These are phyloP conservation scores for Sphyrna mokarran DNA, from an alignment of 2,113 vertebrate species.

Conservation along the genomic window DNA sequence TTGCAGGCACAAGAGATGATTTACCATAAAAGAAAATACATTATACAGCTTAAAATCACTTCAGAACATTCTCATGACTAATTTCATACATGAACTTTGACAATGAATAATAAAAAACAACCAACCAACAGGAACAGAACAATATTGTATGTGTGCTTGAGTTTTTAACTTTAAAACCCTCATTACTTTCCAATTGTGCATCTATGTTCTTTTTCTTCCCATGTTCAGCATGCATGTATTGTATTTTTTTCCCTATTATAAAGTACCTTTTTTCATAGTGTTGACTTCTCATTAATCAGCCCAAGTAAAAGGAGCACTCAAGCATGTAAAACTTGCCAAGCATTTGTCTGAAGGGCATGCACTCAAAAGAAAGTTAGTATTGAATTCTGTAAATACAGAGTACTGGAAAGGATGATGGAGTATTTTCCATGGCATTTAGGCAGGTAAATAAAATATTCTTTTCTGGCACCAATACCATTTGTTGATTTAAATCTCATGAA, in stretches of 20 bases:
- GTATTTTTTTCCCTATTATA: neutral
- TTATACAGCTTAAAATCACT: neutral
- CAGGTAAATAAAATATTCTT: neutral
- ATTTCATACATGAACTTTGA: neutral
- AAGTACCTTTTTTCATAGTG: neutral
- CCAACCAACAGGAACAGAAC: neutral
- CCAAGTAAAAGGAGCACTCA: neutral
- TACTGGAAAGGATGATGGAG: neutral
- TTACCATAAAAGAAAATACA: neutral
- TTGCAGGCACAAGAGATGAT: neutral
- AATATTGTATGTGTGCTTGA: neutral
- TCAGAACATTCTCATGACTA: neutral
- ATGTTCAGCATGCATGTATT: neutral
- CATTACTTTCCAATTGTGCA: neutral
- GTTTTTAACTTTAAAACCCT: neutral
- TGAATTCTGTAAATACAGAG: neutral
- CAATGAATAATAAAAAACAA: neutral
- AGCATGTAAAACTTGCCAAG: neutral
- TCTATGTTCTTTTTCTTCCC: neutral
- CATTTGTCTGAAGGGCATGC: slow-evolving; percentile 24
- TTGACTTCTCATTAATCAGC: slow-evolving; percentile 20
- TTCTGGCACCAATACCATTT: neutral
- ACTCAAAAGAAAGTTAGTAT: neutral
- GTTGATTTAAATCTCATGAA: neutral
- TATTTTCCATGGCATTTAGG: neutral